A percentile compares a stretch with the other conserved stretches of the same genome.
These are phyloP conservation scores for Parthenolecanium corni DNA, from an alignment of 2,888 invertebrate species.

Conservation along the genomic window DNA sequence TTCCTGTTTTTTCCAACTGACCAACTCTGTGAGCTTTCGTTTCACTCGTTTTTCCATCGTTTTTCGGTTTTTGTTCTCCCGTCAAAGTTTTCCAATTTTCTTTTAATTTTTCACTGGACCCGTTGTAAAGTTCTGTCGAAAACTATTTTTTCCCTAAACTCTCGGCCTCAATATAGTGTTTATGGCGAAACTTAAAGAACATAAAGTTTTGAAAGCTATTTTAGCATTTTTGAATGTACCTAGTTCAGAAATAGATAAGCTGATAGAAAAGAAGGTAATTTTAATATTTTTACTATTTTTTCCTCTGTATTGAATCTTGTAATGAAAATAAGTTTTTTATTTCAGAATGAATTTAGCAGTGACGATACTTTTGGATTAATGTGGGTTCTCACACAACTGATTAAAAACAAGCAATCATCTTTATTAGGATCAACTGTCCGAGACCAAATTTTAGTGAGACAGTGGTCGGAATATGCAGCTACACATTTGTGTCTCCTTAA, in stretches of 20 bases:
- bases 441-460: constrained; percentile 9
- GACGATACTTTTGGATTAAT: constrained; percentile 4
- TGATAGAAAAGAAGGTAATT: constrained; percentile 5
- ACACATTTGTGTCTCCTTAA: neutral
- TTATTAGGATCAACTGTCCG: constrained; percentile 2
- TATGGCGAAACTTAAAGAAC: constrained; percentile 5
- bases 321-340: neutral
- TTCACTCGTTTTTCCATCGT: too few species aligned
- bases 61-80: too few species aligned
- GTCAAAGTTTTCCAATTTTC: too few species aligned
- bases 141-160: too few species aligned
- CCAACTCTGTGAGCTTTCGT: too few species aligned
- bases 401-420: neutral
- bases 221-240: constrained; percentile 1
- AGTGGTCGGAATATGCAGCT: constrained; percentile 20
- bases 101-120: too few species aligned
- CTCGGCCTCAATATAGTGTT: too few species aligned
- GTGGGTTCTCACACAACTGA: constrained; percentile 7
- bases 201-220: constrained; percentile 7
- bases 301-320: too few species aligned
- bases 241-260: neutral
- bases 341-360: neutral
- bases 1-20: too few species aligned
- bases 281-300: neutral
- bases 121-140: too few species aligned